Evolutionary conservation across 1,140 invertebrate species (phyloP), one percentile per base, ranked within the genome.

Genomic region (Chionoecetes opilio): DNA sequence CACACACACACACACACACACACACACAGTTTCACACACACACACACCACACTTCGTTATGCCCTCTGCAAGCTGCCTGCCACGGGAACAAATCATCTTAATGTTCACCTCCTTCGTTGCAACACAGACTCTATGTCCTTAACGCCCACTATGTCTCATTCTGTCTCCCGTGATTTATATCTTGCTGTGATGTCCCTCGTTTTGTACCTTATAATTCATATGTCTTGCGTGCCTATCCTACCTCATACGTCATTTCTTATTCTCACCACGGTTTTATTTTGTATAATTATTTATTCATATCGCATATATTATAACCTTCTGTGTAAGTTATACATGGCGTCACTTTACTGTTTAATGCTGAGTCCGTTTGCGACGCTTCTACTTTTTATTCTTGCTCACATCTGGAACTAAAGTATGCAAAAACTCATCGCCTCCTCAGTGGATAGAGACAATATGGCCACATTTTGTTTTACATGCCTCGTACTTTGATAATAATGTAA

Each of bases 21-120:
- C 82, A 84, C 82, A 84, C 82, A 84, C 82, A 84, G 17, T n/a
- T n/a, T n/a, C 82, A 84, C 82, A 84, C 82, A 84, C 82, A 31
- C 82, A 34, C 32, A 84, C 82, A n/a, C 6, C 26, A 11, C 9
- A n/a, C 84, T 86, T 34, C 35, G n/a, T 34, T 35, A 86, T 38
- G 11, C 84, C 14, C n/a, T 86, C 8, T 21, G 32, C 32, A 35
- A 29, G 29, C 84, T 86, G 11, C 32, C 35, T 38, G 84, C 5
- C 35, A 35, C 84, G 32, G 29, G n/a, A 75, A 75, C 63, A 75
- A 75, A 75, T 75, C 63, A 26, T n/a, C n/a, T 26, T 75, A 75
- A 75, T 75, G 63, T 75, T n/a, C 21, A 6, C 63, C 6, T 75
- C 53, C 3, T 26, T 21, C 63, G 21, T 26, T 75, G 21, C 9